These are phyloP conservation scores for Falco peregrinus DNA, from an alignment of 2,797 vertebrate species.

Conservation along the genomic window DNA sequence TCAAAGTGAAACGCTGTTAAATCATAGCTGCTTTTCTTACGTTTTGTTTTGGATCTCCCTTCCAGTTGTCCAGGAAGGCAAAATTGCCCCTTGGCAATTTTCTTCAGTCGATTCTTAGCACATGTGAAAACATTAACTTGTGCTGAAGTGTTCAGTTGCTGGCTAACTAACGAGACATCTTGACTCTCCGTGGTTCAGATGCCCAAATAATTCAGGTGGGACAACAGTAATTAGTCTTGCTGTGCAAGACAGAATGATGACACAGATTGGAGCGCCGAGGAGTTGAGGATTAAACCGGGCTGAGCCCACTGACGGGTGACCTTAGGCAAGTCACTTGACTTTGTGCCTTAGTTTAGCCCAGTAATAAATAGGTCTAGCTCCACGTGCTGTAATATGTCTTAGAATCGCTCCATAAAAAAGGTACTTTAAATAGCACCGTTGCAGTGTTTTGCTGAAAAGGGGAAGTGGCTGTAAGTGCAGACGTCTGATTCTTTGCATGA, in stretches of 20 bases:
- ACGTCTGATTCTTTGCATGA: neutral
- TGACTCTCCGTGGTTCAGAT: neutral
- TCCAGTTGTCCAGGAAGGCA: neutral
- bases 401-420: neutral
- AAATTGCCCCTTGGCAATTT: neutral
- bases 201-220: neutral
- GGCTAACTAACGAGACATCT: neutral
- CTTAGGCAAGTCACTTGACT: neutral
- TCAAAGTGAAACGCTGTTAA: neutral
- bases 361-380: neutral
- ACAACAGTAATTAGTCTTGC: neutral
- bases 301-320: neutral
- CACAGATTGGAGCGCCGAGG: neutral
- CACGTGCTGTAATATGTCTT: neutral
- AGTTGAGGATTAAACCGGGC: neutral
- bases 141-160: neutral
- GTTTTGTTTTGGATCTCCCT: neutral
- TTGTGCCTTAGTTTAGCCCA: neutral
- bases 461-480: neutral
- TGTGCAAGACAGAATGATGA: neutral
- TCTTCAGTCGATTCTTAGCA: neutral
- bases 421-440: neutral
- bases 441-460: neutral
- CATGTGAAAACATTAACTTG: neutral
- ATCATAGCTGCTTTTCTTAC: neutral